Base-by-base conservation (phyloP, 2,113 vertebrate genomes). In the Rousettus leschenaultii region DNA sequence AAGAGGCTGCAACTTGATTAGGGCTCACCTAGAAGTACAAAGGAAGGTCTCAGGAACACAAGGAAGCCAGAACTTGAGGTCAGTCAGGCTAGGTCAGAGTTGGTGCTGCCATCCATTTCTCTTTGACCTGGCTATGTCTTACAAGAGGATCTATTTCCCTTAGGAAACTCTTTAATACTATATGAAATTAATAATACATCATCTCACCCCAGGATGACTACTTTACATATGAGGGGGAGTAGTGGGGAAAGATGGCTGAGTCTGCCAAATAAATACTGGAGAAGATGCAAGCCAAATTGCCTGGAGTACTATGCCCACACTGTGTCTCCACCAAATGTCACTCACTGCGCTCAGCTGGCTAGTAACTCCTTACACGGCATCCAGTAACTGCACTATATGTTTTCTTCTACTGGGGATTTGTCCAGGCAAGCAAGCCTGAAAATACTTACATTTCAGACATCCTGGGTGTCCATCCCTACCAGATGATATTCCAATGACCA, bases 291-390 rank as follows among this genome's bases (percentile, higher is more conserved):
- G 97, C 95, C 95, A 97, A 95, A 96, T 97, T 94, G 96, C 95
- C 95, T 95, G 89, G 73, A 93, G 95, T 79, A 33, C 78, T 97
- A 91, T 96, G 93, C 93, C 95, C 93, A 94, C 91, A 97, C 94
- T 80, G 78, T 3, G 22, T 83, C 86, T 86, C 93, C 92, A 93
- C 83, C 95, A 96, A 97, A 95, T 96, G 95, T 95, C 97, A 97
- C 86, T 96, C 94, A 87, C 95, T 96, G 51, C 85, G 95, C 96
- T 95, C 95, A 88, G 95, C 86, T 96, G 96, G 91, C 97, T 96
- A 94, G 80, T 89, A 95, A 85, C 89, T 95, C 89, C 83, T 97
- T 73, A 16, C 70, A 68, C 51, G 59, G 83, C 88, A 95, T 97
- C 93, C 95, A 96, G 82, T 68, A 80, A 24, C 74, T 82, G 53